Conservation (phyloP, 2,113 vertebrate species). For the human region DNA sequence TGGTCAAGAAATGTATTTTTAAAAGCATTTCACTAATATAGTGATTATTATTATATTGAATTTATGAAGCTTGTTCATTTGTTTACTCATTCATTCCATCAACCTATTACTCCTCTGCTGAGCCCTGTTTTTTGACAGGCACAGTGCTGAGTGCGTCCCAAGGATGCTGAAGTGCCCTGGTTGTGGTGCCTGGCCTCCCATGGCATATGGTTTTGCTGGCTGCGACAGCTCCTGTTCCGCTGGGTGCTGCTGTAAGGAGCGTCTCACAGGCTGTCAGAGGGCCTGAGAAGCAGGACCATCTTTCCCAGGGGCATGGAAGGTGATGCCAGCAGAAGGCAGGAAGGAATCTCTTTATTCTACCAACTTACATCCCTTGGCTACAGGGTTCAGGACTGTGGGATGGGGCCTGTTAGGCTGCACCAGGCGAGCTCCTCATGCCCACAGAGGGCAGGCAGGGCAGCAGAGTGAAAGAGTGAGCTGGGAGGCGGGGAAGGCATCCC, state of each 20-base stretch:
- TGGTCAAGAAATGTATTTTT: not conserved
- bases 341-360: not conserved
- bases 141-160: no score
- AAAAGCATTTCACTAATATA: not conserved
- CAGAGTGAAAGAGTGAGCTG: not conserved
- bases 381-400: not conserved
- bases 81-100: not conserved
- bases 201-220: not conserved
- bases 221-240: rapidly evolving
- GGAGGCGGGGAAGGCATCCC: not conserved
- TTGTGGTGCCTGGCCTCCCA: not conserved
- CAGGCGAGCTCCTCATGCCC: not conserved
- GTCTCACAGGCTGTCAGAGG: not conserved
- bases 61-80: not conserved
- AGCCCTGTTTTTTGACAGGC: not conserved
- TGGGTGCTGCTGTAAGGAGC: not conserved
- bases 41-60: not conserved
- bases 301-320: not conserved
- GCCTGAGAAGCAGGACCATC: no score
- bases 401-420: rapidly evolving
- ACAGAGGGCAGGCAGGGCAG: not conserved
- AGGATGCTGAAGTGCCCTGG: not conserved
- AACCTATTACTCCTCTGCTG: not conserved
- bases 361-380: not conserved
- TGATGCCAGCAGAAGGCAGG: not conserved